Evolutionary conservation across 2,888 invertebrate species (phyloP).

Genomic region (Malthinus seriepunctatus): DNA sequence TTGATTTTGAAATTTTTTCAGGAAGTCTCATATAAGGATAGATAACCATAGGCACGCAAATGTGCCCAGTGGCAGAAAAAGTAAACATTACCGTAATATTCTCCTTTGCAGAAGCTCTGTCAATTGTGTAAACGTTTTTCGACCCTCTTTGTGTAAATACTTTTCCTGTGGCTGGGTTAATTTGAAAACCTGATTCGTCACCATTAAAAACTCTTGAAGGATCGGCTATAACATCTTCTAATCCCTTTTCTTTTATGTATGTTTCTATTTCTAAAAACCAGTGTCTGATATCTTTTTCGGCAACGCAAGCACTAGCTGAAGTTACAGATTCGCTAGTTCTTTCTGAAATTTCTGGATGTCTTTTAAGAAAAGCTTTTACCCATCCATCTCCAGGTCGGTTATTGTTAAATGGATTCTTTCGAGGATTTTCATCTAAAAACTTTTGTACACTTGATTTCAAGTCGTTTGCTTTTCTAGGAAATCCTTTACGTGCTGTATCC

Average conservation of each 20-base stretch:
- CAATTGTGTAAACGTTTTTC: conserved; percentile 4
- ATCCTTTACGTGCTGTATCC: neutral
- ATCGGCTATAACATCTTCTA: neutral
- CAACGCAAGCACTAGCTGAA: neutral
- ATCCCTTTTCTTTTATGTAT: neutral
- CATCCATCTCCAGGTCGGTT: neutral
- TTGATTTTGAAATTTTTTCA: conserved; percentile 2
- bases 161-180: conserved; percentile 39
- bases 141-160: conserved; percentile 24
- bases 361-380: neutral
- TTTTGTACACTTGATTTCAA: too few species aligned
- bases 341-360: neutral
- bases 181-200: conserved; percentile 38
- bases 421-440: too few species aligned
- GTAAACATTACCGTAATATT: conserved; percentile 8
- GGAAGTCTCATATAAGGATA: conserved; percentile 10
- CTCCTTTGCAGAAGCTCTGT: conserved; percentile 5
- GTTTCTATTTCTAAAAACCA: neutral
- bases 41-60: conserved; percentile 10
- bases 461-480: neutral
- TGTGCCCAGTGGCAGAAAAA: conserved; percentile 12
- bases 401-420: neutral
- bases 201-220: conserved; percentile 38
- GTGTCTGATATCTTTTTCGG: neutral
- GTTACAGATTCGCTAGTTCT: neutral